Base-by-base conservation (phyloP, 1,140 invertebrate genomes). In the Anagrus nilaparvatae region DNA sequence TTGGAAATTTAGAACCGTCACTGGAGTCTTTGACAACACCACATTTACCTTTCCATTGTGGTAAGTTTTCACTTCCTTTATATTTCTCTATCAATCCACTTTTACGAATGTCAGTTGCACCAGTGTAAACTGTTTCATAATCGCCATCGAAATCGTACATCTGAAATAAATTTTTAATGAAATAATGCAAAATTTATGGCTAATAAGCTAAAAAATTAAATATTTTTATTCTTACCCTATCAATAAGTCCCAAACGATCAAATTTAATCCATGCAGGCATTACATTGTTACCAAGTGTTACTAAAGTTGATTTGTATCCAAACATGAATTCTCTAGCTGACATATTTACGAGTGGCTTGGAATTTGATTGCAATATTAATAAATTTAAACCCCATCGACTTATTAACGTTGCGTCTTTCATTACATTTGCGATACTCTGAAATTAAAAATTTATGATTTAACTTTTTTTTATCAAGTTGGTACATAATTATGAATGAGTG, bases 101-200 rank as follows among this genome's bases (percentile, higher is more conserved):
- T 23, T 71, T 44, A 18, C 59, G 55, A 7, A 77, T 53, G 49
- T 87, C 76, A 0, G 63, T 65, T 35, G 74, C 73, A 3, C 87
- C 87, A 0, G 84, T 87, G 61, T 76, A 85, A 33, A 87, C 74
- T 0, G 84, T 89, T 53, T 84, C 83, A 42, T 71, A 81, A 54
- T 89, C 87, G 1, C 78, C 82, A 9, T 74, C 69, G 46, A 89
- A 88, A 49, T 88, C 82, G 54, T 90, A 90, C 86, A 89, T 89
- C 84, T 87, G 62, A 17, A 64, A 63, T 45, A n/a, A n/a, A n/a
- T n/a, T n/a, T n/a, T n/a, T n/a, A n/a, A n/a, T 33, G 32, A 42
- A 32, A 42, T 6, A 12, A 7, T 40, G n/a, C n/a, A n/a, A n/a
- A n/a, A n/a, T n/a, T 12, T 6, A 39, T 28, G 25, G 13, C 18